Conservation (phyloP, 2,888 invertebrate species). For the Margaritifera margaritifera region DNA sequence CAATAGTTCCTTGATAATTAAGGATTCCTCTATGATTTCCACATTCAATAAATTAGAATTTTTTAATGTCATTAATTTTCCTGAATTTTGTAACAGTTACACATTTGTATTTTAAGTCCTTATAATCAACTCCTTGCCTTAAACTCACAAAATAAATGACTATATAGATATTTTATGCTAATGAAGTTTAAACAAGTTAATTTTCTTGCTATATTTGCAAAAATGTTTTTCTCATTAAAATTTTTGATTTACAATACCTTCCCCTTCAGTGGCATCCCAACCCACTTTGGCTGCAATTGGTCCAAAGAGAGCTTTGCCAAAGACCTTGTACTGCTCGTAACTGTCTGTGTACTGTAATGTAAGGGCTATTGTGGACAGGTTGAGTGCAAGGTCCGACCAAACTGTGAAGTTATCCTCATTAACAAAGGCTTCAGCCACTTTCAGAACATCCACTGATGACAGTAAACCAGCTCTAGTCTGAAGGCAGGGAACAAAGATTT, state of each 20-base stretch:
- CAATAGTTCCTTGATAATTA: too few relatives aligned
- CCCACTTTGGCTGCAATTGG: constrained; percentile 84
- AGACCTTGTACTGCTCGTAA: constrained; percentile 82
- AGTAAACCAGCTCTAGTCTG: constrained; percentile 83
- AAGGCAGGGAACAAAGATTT: constrained; percentile 4
- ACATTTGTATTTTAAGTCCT: too few relatives aligned
- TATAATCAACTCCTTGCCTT: too few relatives aligned
- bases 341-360: constrained; percentile 87
- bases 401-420: constrained; percentile 94
- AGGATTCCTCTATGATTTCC: too few relatives aligned
- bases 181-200: too few relatives aligned
- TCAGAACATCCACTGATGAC: constrained; percentile 85
- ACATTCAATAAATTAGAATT: too few relatives aligned
- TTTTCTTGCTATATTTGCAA: too few relatives aligned
- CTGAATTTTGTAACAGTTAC: too few relatives aligned
- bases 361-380: constrained; percentile 83
- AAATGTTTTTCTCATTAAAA: too few relatives aligned
- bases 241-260: constrained; percentile 76
- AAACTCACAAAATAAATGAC: too few relatives aligned
- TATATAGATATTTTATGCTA: too few relatives aligned
- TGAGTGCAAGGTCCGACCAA: constrained; percentile 81
- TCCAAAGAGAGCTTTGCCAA: constrained; percentile 82
- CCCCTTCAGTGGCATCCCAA: constrained; percentile 87
- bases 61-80: too few relatives aligned
- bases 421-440: constrained; percentile 87